These are phyloP conservation scores for Sigmodon hispidus DNA, from an alignment of 2,113 vertebrate genomes.

Conservation along the genomic window DNA sequence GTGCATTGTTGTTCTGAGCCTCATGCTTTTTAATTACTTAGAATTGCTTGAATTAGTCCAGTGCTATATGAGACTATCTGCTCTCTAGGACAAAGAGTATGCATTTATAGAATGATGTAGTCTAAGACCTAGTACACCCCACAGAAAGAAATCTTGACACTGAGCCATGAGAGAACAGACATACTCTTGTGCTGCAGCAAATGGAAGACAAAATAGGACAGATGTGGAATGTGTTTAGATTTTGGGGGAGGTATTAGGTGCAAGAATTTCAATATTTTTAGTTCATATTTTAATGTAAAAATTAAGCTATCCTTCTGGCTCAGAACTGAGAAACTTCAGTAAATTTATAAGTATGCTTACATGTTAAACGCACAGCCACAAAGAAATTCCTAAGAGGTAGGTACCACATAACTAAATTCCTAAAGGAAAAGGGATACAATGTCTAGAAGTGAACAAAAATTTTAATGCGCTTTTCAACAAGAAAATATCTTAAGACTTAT, in stretches of 20 bases:
- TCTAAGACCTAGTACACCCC: background rate
- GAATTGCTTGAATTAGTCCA: background rate
- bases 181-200: background rate
- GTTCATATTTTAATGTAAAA: background rate
- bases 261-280: background rate
- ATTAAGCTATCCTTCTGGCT: background rate
- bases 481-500: background rate
- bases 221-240: background rate
- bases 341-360: background rate
- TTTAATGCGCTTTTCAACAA: background rate
- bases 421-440: background rate
- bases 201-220: background rate
- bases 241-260: background rate
- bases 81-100: background rate
- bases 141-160: background rate
- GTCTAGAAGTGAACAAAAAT: background rate
- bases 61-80: background rate
- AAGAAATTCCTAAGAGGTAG: background rate
- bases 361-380: background rate
- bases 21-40: background rate
- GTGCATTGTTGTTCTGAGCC: background rate
- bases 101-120: fast-evolving
- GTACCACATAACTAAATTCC: background rate
- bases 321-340: background rate
- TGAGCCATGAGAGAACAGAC: background rate